Evolutionary conservation across 2,113 vertebrate genomes (phyloP), one percentile per base, ranked within the genome.

Genomic region (Daphoenositta chrysoptera): DNA sequence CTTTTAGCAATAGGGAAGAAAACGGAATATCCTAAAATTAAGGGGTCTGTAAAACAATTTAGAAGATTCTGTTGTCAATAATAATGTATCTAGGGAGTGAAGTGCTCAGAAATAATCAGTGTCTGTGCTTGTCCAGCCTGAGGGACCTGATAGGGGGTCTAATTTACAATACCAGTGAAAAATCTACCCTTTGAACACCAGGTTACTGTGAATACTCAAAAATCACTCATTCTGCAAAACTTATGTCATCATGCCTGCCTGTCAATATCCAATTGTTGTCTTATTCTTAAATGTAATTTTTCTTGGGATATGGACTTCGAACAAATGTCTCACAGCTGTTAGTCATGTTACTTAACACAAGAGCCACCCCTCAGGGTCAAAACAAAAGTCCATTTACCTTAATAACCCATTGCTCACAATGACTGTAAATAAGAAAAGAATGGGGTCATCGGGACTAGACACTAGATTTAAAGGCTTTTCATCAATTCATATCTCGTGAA

Each of bases 301-400:
- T 91, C 56, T 58, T 80, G 37, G 44, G 47, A 31, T 83, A 53
- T 73, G 19, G 82, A 28, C 42, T 61, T 71, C 0, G 4, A 86
- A 88, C 33, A 86, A 73, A 71, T 5, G 3, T 40, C 15, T 75
- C 84, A 87, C 77, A 94, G 64, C 68, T 94, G 85, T 75, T 91
- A 83, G 50, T 63, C 51, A 20, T 24, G 39, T 80, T 86, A 42
- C 58, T 94, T 93, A 94, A 69, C 82, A 69, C 35, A 61, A 77
- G n/a, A 94, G 50, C 68, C 50, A 88, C 22, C 63, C 60, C 92
- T 95, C 54, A 63, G 63, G 58, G 75, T 88, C 83, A 94, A 86
- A 94, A 96, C 50, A 92, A 58, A 95, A 86, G 85, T 94, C 87
- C 87, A 72, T 80, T 87, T 93, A 92, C 94, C 71, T 90, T 93